Evolutionary conservation across 2,888 invertebrate genomes (phyloP), one percentile per base, ranked within the genome.

Genomic region (Corbicula japonica): DNA sequence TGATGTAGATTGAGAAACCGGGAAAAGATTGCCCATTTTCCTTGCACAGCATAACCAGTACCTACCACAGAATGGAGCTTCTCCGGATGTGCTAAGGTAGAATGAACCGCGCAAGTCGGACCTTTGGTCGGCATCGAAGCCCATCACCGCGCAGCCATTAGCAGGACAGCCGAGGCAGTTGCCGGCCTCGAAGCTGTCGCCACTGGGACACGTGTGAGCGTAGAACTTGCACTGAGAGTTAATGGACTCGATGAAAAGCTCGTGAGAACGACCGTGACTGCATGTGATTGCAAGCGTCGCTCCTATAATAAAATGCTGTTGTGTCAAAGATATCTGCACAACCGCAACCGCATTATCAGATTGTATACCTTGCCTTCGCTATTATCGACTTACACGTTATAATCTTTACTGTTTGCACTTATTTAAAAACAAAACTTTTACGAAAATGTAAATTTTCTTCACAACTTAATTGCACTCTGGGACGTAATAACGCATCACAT

Each of bases 81-180:
- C 32, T 21, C 75, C 77, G 0, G 87, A 81, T 8, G 91, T 91
- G 41, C 86, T 88, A 12, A 91, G 81, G 65, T 87, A 91, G 76
- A 78, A 87, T 0, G 78, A 68, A 58, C 91, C 90, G 6, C 76
- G 74, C 21, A 77, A 75, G 1, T 70, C 26, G 15, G n/a, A 32
- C 4, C 74, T 73, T 35, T 72, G 58, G 30, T 82, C 79, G 3
- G 90, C 85, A 35, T 89, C 76, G 62, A 83, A 89, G 26, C 91
- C 91, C 90, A 91, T 89, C 15, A 80, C 48, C 2, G 88, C 85
- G 76, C 89, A 90, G 21, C 86, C 87, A 12, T 76, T 80, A 15
- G 69, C 32, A 6, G 86, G 85, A 50, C 88, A 89, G 23, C 84
- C 84, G 3, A 86, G 80, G 68, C 90, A 91, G 28, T 72, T 68